Evolutionary conservation across 2,113 vertebrate genomes (phyloP), one percentile per base, ranked within the genome.

Genomic region (Perca schrenkii): DNA sequence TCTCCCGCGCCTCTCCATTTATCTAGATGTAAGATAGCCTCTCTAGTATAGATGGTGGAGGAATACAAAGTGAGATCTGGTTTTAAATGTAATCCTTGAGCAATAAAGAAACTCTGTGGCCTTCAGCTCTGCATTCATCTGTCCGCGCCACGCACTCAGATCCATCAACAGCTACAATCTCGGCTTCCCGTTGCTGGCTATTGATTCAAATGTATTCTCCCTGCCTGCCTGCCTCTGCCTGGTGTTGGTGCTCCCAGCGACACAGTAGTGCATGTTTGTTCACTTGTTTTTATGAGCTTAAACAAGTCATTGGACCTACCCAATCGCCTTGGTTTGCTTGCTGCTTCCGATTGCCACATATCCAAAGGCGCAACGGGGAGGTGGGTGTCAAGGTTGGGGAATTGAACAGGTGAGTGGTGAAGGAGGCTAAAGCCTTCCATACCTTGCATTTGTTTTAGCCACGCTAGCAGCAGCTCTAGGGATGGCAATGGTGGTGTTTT

Each of bases 31-130:
- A 69, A 88, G 91, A 93, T 87, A 85, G 87, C 83, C 84, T 72
- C 84, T 79, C 81, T 65, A 71, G 87, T 94, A 93, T 91, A 88
- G 92, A 94, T 93, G 91, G 89, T 77, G 43, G 80, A 82, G 62
- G 93, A 93, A 94, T 94, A 94, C 94, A 91, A 93, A 94, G 89
- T 85, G 76, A 80, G 86, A 88, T 89, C 88, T 91, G 93, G 92
- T 94, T 93, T 92, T 92, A 91, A 94, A 91, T 90, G 86, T 88
- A 93, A 94, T 94, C 91, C 93, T 87, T 93, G 93, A 93, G 90
- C 89, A 92, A 90, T 94, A 89, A 92, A 92, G 88, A 92, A 93
- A 89, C 80, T 83, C 86, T 80, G 80, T 86, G 92, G 93, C 93
- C 94, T 95, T 95, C 93, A 91, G 89, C 89, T 80, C 79, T 43